phyloP scores from a whole-genome alignment of 1,140 invertebrate genomes.

The Paraescarpia echinospica region DNA sequence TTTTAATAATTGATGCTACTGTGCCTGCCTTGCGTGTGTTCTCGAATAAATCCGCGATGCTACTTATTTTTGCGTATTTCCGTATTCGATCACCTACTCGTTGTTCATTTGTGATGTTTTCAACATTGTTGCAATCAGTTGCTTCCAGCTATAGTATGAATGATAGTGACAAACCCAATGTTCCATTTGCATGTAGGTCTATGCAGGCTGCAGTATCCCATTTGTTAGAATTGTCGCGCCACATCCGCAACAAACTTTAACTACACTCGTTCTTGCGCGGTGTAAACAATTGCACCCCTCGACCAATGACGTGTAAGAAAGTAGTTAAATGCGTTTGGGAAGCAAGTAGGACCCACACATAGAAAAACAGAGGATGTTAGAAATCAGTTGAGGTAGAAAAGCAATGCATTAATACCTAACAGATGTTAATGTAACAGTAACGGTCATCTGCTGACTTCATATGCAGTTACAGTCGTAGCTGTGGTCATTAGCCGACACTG shows the following conservation, averaged over 20 bases:
- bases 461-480: neutral
- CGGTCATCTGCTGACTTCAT: neutral
- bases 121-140: neutral
- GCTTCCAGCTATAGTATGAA: neutral
- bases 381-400: neutral
- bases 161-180: neutral
- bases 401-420: neutral
- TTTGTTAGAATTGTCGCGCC: neutral
- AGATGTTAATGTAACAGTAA: neutral
- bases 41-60: neutral
- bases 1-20: no score
- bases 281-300: neutral
- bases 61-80: neutral
- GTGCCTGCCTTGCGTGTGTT: neutral
- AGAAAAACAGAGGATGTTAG: neutral
- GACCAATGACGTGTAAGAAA: neutral
- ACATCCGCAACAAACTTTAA: neutral
- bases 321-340: neutral
- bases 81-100: neutral
- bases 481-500: neutral
- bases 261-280: neutral
- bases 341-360: neutral
- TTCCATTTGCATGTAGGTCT: no score
- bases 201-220: neutral
- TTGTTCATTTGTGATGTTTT: neutral